These are phyloP conservation scores for Conistra vaccinii DNA, from an alignment of 2,888 invertebrate species.

Conservation along the genomic window DNA sequence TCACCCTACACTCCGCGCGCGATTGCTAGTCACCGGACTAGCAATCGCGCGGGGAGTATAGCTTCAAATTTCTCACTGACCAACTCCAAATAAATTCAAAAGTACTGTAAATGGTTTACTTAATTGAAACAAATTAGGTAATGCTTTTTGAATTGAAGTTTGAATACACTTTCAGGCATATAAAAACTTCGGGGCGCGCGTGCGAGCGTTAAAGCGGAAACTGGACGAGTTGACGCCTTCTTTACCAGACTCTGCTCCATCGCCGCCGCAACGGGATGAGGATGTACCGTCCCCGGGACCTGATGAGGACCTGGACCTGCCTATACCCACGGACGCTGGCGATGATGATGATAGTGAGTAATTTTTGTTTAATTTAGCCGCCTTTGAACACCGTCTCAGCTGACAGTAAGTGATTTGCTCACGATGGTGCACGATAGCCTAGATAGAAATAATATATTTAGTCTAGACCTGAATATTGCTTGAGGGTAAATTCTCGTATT, in stretches of 20 bases:
- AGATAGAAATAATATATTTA: neutral
- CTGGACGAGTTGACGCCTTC: conserved; percentile 95
- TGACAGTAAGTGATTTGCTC: neutral
- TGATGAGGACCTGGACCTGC: conserved; percentile 95
- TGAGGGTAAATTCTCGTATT: too few species aligned
- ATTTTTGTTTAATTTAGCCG: neutral
- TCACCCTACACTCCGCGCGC: too few species aligned
- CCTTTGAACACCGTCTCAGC: neutral
- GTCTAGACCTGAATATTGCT: neutral
- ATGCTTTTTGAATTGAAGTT: neutral
- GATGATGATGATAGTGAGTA: conserved; percentile 78
- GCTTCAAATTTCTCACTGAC: neutral
- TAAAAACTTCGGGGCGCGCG: conserved; percentile 97
- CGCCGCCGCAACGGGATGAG: conserved; percentile 92
- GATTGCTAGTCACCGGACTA: too few species aligned
- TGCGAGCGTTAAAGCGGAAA: conserved; percentile 96
- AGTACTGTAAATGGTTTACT: neutral
- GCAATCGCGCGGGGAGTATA: too few species aligned
- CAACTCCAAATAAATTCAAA: neutral
- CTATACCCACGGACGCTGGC: conserved; percentile 85
- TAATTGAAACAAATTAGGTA: neutral
- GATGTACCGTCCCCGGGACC: conserved; percentile 94
- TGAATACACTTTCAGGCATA: conserved; percentile 93
- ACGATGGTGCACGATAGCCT: conserved; percentile 59
- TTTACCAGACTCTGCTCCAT: conserved; percentile 90